Evolutionary conservation across 1,140 invertebrate genomes (phyloP), one percentile per base, ranked within the genome.

Genomic region (Spodoptera litura): DNA sequence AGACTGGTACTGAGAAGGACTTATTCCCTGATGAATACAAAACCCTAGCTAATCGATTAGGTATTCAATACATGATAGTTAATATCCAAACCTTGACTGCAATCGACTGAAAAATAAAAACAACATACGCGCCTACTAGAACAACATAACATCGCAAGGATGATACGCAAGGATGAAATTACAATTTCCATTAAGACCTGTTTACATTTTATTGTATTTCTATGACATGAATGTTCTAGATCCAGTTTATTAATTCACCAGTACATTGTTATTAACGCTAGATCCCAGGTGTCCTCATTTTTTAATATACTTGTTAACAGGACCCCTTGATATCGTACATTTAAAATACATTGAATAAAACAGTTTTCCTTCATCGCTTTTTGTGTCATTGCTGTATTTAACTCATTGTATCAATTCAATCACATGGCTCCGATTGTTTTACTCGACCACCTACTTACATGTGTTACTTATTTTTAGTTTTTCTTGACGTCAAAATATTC

Each of bases 71-170:
- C 83, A 78, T 79, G 75, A 74, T 74, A 82, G 74, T 75, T 75
- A 84, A 83, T 86, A 87, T 83, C 87, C 81, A 83, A 88, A 81
- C 88, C 88, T 90, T 90, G 88, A 85, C 86, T 85, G 85, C 84
- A 86, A 87, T 89, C 61, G 62, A 62, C 59, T 85, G 78, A 78
- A 79, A 83, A 83, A 61, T 49, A 75, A 83, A 81, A 80, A 78
- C 73, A 62, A 56, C 70, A 51, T 51, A 61, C 38, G 49, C 55
- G 25, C 53, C 25, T 70, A 81, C 78, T 72, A 81, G 79, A 78
- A 79, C 72, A 61, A 78, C 78, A 81, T 78, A 78, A 78, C 62
- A 68, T 76, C 61, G 74, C 59, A 75, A 51, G 55, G 44, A 58
- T 66, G 58, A 62, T 49, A 81, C 52, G 80, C 89, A 90, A 91